Evolutionary conservation across 2,113 vertebrate genomes (phyloP).

Genomic region (Anoura caudifer): DNA sequence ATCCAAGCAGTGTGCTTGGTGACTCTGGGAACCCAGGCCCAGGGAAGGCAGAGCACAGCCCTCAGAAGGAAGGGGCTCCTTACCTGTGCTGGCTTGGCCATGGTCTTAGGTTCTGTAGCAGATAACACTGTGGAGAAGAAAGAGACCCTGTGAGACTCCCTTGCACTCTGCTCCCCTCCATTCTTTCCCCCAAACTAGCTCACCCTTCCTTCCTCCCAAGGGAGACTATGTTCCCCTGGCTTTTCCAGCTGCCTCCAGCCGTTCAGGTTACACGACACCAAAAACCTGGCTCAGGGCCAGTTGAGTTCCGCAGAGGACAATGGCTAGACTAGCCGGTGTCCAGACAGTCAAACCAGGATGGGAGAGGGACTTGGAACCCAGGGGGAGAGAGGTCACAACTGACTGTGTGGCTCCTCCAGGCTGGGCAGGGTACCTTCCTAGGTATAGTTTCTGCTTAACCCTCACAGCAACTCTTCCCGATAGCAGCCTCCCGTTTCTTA

Average conservation of each 20-base stretch:
- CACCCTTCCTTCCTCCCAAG: not conserved
- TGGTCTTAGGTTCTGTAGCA: conserved; percentile 35
- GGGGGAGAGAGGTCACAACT: not conserved
- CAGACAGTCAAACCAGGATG: not conserved
- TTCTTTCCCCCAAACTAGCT: not conserved
- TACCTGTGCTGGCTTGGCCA: conserved; percentile 70
- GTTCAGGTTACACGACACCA: not conserved
- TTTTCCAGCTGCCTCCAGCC: not conserved
- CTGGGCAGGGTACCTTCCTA: not conserved
- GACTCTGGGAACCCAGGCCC: not conserved
- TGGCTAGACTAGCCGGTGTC: not conserved
- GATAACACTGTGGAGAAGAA: conserved; percentile 48
- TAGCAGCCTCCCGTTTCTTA: not conserved
- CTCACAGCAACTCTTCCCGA: not conserved
- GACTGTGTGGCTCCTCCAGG: not conserved
- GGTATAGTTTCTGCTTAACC: not conserved
- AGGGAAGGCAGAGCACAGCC: not conserved
- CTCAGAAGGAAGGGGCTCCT: not conserved
- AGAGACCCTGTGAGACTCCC: not conserved
- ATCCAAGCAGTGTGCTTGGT: too few species aligned
- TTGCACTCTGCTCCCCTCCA: too few species aligned
- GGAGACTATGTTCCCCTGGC: not conserved
- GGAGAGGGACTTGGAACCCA: not conserved
- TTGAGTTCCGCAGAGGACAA: not conserved
- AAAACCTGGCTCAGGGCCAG: not conserved